Conservation (phyloP, 2,113 vertebrate species). For the Genyomyrus donnyi region DNA sequence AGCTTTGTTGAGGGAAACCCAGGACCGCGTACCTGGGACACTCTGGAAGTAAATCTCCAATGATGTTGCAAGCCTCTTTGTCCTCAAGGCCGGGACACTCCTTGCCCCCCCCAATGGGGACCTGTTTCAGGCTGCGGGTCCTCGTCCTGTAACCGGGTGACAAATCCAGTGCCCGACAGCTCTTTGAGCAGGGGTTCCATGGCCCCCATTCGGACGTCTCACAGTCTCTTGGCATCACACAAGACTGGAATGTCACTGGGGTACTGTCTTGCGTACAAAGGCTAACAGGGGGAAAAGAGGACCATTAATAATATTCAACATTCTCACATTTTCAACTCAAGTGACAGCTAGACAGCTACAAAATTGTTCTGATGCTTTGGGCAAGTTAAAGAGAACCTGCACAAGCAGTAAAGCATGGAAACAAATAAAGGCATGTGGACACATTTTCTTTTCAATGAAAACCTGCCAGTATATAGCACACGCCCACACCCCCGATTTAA, state of each 20-base stretch:
- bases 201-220: slow-evolving; percentile 57
- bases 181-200: slow-evolving; percentile 66
- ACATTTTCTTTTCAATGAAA: neutral
- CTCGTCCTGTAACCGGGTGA: slow-evolving; percentile 59
- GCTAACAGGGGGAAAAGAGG: slow-evolving; percentile 44
- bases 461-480: neutral
- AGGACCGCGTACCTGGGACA: slow-evolving; percentile 66
- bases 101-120: slow-evolving; percentile 53
- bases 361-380: neutral
- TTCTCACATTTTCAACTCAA: neutral
- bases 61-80: slow-evolving; percentile 55
- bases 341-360: neutral
- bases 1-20: neutral
- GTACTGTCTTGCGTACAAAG: slow-evolving; percentile 61
- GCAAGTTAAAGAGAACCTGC: neutral
- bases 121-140: slow-evolving; percentile 46
- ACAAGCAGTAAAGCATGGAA: neutral
- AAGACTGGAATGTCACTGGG: slow-evolving; percentile 62
- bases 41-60: slow-evolving; percentile 50
- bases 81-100: slow-evolving; percentile 63
- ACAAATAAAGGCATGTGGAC: neutral
- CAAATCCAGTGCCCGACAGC: slow-evolving; percentile 52
- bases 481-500: neutral
- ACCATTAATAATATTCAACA: neutral
- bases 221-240: slow-evolving; percentile 70